phyloP scores from a whole-genome alignment of 2,113 vertebrate genomes.

The Micromys minutus region DNA sequence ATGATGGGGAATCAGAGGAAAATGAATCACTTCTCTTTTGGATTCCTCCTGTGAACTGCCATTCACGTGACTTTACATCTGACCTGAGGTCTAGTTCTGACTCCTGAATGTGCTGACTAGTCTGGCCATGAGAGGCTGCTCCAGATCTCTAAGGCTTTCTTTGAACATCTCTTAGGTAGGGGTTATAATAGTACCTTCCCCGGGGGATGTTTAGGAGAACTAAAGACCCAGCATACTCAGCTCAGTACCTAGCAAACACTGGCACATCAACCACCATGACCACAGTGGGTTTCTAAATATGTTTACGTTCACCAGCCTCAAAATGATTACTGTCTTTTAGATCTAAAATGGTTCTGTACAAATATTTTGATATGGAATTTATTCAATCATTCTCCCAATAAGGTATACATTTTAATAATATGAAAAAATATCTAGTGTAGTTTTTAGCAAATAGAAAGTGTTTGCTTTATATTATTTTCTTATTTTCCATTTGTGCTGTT shows the following conservation, averaged over 20 bases:
- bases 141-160: background rate
- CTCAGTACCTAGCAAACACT: background rate
- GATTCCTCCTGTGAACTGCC: background rate
- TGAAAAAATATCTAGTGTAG: background rate
- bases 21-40: background rate
- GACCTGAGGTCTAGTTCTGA: background rate
- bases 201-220: background rate
- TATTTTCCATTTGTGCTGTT: background rate
- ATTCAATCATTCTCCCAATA: background rate
- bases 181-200: background rate
- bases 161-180: background rate
- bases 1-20: background rate
- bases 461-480: background rate
- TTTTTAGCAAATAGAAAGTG: background rate
- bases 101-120: background rate
- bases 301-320: slow-evolving; percentile 14
- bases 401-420: background rate
- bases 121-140: background rate
- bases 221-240: fast-evolving
- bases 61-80: background rate
- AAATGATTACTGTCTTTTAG: slow-evolving; percentile 30
- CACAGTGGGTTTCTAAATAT: background rate
- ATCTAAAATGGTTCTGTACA: background rate
- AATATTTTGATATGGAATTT: background rate
- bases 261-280: background rate